Conservation (phyloP, 2,888 invertebrate species). For the Xestoiulus laeticollis region DNA sequence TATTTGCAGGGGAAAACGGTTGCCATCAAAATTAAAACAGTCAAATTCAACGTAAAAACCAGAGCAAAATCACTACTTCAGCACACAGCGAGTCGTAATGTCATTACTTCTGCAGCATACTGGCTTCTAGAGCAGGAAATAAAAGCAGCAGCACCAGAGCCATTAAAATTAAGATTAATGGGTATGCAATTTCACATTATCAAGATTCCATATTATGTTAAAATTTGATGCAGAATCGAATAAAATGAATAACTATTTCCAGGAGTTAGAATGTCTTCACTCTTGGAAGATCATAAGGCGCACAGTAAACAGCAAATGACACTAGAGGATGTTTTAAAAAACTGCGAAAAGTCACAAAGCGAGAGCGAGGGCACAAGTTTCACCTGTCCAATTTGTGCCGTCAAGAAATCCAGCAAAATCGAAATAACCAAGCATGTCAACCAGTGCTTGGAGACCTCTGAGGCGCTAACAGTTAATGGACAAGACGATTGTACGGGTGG, state of each 20-base stretch:
- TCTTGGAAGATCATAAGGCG: neutral
- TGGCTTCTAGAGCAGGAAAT: slow-evolving; percentile 51
- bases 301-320: slow-evolving; percentile 3
- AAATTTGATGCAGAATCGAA: too few relatives aligned
- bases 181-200: neutral
- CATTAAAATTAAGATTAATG: slow-evolving; percentile 51
- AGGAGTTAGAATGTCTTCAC: slow-evolving; percentile 47
- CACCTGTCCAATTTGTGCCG: slow-evolving; percentile 18
- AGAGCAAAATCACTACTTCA: slow-evolving; percentile 47
- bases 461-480: neutral
- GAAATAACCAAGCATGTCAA: slow-evolving; percentile 32
- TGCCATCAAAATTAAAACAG: slow-evolving; percentile 51
- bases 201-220: neutral
- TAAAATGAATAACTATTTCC: neutral
- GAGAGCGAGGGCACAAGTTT: neutral
- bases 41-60: slow-evolving; percentile 50
- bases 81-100: neutral
- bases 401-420: neutral
- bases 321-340: slow-evolving; percentile 29
- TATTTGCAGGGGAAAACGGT: slow-evolving; percentile 52
- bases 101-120: slow-evolving; percentile 42
- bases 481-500: neutral
- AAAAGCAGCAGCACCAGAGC: slow-evolving; percentile 20
- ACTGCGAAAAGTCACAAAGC: neutral
- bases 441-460: neutral